Conservation (phyloP, 2,888 invertebrate species). For the Laspeyria flexula region DNA sequence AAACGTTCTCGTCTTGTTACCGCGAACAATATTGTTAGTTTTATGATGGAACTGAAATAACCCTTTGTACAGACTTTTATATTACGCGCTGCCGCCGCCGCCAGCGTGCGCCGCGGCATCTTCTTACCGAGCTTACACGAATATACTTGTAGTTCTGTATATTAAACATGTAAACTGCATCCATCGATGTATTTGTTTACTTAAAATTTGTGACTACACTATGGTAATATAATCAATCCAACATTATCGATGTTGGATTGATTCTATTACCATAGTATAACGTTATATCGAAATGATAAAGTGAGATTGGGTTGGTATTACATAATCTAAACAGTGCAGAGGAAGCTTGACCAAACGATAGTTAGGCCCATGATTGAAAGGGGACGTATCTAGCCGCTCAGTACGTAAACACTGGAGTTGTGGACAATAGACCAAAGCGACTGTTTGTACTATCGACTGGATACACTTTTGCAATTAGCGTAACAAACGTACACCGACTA, state of each 20-base stretch:
- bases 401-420: slow-evolving; percentile 64
- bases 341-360: slow-evolving; percentile 60
- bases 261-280: not conserved
- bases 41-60: slow-evolving; percentile 77
- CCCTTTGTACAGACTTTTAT: slow-evolving; percentile 70
- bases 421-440: slow-evolving; percentile 70
- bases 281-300: slow-evolving; percentile 2
- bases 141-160: slow-evolving; percentile 18
- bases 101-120: slow-evolving; percentile 28
- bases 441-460: slow-evolving; percentile 63
- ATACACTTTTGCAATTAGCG: slow-evolving; percentile 70
- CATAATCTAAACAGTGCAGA: slow-evolving; percentile 54
- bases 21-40: slow-evolving; percentile 83
- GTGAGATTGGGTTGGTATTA: slow-evolving; percentile 44
- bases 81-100: too few relatives aligned
- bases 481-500: slow-evolving; percentile 51
- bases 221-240: too few relatives aligned
- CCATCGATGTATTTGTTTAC: slow-evolving; percentile 5
- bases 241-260: not conserved
- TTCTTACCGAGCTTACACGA: slow-evolving; percentile 29
- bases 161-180: slow-evolving; percentile 26
- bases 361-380: slow-evolving; percentile 69
- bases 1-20: slow-evolving; percentile 82
- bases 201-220: not conserved
- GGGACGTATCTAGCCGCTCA: slow-evolving; percentile 57